Evolutionary conservation across 2,113 vertebrate genomes (phyloP), one percentile per base, ranked within the genome.

Genomic region (Saguinus midas): DNA sequence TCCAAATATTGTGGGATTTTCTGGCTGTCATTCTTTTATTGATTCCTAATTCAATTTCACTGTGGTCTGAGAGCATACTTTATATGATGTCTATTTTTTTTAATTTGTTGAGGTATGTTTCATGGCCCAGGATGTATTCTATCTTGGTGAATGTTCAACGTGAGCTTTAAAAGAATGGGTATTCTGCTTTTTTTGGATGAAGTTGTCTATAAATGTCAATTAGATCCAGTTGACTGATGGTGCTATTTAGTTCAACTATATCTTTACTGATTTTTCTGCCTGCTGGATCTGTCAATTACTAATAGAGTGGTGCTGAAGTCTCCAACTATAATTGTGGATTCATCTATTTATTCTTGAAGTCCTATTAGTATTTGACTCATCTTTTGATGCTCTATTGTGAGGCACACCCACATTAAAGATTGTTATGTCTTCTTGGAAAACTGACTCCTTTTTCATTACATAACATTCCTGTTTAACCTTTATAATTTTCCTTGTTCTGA

Each of bases 141-240:
- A 76, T 86, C 86, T 78, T 93, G n/a, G 85, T 93, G 90, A 93
- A 78, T 93, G 68, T 90, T 95, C 68, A 75, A 87, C 23, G 57
- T 87, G 85, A 94, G 57, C 73, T 94, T 97, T 80, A 93, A 84
- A 96, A 94, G 80, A 97, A 94, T 76, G 80, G 96, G 85, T 75
- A 86, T 96, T 97, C 86, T 93, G 79, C 79, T 92, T 13, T 83
- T 93, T 86, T 48, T 93, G 92, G 86, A 90, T 95, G 86, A 81
- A 83, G 61, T 87, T 87, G 82, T 96, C 90, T 95, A 95, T 93
- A 93, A 91, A 95, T 95, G 95, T 93, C 95, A 91, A 91, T 96
- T 96, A 93, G 81, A 83, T 87, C 45, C 76, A 78, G 76, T 90
- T 97, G 90, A 97, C 66, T 93, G 86, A 83, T 87, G 52, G 61